These are phyloP conservation scores for Adoxophyes honmai DNA, from an alignment of 1,140 invertebrate species.

Conservation along the genomic window DNA sequence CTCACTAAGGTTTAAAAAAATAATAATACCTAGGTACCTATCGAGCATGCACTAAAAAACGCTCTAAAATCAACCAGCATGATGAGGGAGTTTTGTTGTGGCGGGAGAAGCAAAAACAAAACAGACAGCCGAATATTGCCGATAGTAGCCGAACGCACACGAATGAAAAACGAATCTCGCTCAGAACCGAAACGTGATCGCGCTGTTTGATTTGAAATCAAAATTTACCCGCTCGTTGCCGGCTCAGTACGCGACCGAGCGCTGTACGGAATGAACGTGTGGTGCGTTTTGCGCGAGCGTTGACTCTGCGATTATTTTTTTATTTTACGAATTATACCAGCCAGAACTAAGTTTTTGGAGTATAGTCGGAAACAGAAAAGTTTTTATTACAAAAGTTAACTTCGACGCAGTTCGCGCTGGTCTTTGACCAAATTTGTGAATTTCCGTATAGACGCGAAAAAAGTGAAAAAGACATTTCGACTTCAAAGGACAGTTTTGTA, in stretches of 20 bases:
- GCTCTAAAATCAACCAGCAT: slow-evolving; percentile 37
- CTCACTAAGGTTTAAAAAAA: no score
- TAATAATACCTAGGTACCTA: no score
- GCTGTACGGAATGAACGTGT: slow-evolving; percentile 76
- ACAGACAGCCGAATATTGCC: slow-evolving; percentile 47
- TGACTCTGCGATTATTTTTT: slow-evolving; percentile 68
- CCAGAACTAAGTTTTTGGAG: slow-evolving; percentile 66
- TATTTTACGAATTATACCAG: slow-evolving; percentile 56
- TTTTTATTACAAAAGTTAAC: slow-evolving; percentile 57
- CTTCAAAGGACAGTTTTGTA: slow-evolving; percentile 75
- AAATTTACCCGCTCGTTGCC: slow-evolving; percentile 63
- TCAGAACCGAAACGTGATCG: slow-evolving; percentile 64
- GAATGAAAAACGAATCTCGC: slow-evolving; percentile 65
- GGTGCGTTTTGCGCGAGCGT: slow-evolving; percentile 74
- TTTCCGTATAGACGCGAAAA: slow-evolving; percentile 76
- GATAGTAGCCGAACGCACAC: slow-evolving; percentile 46
- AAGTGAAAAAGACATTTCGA: slow-evolving; percentile 65
- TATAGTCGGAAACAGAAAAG: slow-evolving; percentile 60
- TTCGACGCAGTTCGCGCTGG: slow-evolving; percentile 64
- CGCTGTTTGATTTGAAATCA: slow-evolving; percentile 75
- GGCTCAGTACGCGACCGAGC: slow-evolving; percentile 72
- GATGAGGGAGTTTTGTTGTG: slow-evolving; percentile 44
- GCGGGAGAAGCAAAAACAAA: slow-evolving; percentile 50
- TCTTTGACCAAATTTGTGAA: slow-evolving; percentile 69
- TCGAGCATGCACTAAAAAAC: no score